Conservation (phyloP, 2,113 vertebrate genomes). For the Mus pahari region DNA sequence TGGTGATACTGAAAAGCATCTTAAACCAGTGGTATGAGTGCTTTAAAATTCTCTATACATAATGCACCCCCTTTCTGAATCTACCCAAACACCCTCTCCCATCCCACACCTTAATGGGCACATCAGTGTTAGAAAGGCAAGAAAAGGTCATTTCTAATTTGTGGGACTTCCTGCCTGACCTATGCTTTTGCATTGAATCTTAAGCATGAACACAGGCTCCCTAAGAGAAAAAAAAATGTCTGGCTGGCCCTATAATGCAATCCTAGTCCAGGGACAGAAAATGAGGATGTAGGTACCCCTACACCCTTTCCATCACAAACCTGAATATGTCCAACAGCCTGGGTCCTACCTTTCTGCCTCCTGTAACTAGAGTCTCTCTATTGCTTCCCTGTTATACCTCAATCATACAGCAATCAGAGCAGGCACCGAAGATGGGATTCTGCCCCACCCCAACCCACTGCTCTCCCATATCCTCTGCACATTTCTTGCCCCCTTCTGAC, state of each 20-base stretch:
- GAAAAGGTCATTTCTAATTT: background rate
- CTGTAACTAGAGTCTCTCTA: background rate
- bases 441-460: background rate
- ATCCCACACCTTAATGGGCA: background rate
- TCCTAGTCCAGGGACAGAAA: background rate
- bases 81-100: background rate
- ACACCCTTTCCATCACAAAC: background rate
- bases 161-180: background rate
- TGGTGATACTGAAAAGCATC: background rate
- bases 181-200: background rate
- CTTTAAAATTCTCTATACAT: background rate
- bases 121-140: background rate
- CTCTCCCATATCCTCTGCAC: background rate
- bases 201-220: background rate
- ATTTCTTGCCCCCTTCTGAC: background rate
- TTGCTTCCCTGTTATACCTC: background rate
- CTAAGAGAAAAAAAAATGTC: background rate
- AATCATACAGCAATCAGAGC: background rate
- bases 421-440: background rate
- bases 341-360: background rate
- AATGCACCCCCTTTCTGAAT: background rate
- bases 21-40: background rate
- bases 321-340: background rate
- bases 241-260: background rate
- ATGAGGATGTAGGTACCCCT: rapidly evolving